Base-by-base conservation (phyloP, 2,888 invertebrate species). In the Steinernema scapterisci region DNA sequence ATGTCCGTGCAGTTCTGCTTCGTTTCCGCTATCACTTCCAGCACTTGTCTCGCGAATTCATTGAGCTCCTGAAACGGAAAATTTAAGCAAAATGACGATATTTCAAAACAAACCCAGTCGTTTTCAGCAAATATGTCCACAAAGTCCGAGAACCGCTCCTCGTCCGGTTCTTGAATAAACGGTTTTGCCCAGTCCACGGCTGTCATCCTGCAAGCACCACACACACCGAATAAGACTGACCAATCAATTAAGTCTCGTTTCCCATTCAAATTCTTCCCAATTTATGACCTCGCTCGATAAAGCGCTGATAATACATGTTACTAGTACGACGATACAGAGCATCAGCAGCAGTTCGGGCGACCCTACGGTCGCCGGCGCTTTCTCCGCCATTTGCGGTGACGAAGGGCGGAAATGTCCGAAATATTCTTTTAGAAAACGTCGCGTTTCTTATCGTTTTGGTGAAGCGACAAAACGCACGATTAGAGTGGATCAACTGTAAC, bases 281-380 rank as follows among this genome's bases (percentile, higher is more conserved):
- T 63, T 63, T 63, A 63, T 63, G 63, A 63, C 63, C 63, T 63
- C 63, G 13, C 2, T 63, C 63, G 63, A 63, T 63, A 63, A 63
- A 27, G 25, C 7, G 31, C 31, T 63, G 63, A 63, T 63, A 63
- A 63, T 25, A 63, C 63, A 9, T 6, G 21, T 25, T 21, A n/a
- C 63, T 63, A 63, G 38, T 38, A 38, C 5, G 38, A 38, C 3
- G 31, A 31, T 27, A 31, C 63, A 63, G 31, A 63, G 16, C 63
- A n/a, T 31, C 31, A 27, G 63, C 63, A 31, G 27, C 63, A 31
- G 19, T 63, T 63, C 63, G 38, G n/a, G 31, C 31, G 63, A 31
- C 27, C n/a, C 63, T 23, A 16, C 63, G 16, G 27, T 31, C 63
- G 27, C 31, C 11, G 23, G 63, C 63, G 27, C 25, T 38, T 38